These are phyloP conservation scores for Mixornis gularis DNA, from an alignment of 2,113 vertebrate species.

Conservation along the genomic window DNA sequence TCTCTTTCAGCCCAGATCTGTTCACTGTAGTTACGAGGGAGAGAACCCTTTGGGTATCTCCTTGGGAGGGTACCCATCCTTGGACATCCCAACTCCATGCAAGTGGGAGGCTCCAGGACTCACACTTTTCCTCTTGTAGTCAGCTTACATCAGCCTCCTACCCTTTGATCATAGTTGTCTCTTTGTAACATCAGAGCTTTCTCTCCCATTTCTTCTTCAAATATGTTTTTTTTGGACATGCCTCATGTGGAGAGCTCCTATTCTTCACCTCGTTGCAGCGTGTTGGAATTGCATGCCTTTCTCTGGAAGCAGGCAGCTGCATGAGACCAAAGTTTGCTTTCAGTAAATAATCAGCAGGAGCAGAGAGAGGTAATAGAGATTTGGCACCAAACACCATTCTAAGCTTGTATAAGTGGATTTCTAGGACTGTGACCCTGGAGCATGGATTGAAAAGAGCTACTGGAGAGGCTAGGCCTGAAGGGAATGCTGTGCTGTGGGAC, in stretches of 20 bases:
- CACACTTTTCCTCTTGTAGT: neutral
- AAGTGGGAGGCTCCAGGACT: neutral
- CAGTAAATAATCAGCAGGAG: neutral
- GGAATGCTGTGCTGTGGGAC: neutral
- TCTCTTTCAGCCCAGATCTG: neutral
- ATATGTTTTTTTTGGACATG: neutral
- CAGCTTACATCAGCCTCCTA: neutral
- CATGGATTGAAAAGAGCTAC: neutral
- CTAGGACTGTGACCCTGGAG: neutral
- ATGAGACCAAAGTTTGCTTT: neutral
- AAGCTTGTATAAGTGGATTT: neutral
- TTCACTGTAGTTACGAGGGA: neutral
- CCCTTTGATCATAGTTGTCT: neutral
- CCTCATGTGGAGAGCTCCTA: neutral
- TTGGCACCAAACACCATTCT: neutral
- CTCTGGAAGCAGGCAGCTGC: neutral
- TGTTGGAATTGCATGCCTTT: neutral
- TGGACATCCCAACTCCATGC: neutral
- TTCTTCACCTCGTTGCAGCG: neutral
- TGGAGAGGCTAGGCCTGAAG: neutral
- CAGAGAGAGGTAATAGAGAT: neutral
- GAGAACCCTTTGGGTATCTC: neutral
- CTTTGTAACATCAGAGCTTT: neutral
- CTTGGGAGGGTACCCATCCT: neutral
- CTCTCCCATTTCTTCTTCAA: neutral